A percentile compares a stretch with the other conserved stretches of the same genome.
These are phyloP conservation scores for Ormyrus pomaceus DNA, from an alignment of 2,888 invertebrate species.

Conservation along the genomic window DNA sequence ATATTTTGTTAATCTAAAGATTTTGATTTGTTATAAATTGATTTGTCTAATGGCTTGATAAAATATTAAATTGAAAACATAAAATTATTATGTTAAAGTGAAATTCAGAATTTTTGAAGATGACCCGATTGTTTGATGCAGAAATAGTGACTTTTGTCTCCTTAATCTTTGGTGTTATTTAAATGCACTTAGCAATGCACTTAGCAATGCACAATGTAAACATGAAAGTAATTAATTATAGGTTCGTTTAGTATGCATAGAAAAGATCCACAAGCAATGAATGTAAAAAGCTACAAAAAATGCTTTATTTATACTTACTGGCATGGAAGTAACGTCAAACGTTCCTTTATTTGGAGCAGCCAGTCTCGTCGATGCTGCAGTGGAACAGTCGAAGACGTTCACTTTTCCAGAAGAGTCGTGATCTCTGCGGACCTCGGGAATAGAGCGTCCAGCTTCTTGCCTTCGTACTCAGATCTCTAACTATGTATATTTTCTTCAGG, in stretches of 20 bases:
- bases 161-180: slow-evolving; percentile 20
- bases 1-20: slow-evolving; percentile 18
- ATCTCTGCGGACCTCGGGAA: no score
- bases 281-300: neutral
- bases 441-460: no score
- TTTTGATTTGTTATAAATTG: slow-evolving; percentile 1
- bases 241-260: no score
- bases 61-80: no score
- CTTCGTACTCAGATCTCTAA: no score
- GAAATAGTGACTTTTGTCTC: slow-evolving; percentile 47
- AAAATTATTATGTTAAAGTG: no score
- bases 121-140: neutral
- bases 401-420: slow-evolving; percentile 21
- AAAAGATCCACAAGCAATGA: neutral
- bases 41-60: no score
- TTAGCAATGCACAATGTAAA: neutral
- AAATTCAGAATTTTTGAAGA: neutral
- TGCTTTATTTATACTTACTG: slow-evolving; percentile 39
- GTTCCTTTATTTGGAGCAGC: slow-evolving; percentile 9
- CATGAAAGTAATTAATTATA: neutral
- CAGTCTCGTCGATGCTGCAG: neutral
- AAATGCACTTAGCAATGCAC: neutral
- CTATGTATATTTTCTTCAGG: no score
- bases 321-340: slow-evolving; percentile 38
- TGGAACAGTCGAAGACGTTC: neutral